Conservation (phyloP, 2,797 vertebrate genomes). For the Trachops cirrhosus region DNA sequence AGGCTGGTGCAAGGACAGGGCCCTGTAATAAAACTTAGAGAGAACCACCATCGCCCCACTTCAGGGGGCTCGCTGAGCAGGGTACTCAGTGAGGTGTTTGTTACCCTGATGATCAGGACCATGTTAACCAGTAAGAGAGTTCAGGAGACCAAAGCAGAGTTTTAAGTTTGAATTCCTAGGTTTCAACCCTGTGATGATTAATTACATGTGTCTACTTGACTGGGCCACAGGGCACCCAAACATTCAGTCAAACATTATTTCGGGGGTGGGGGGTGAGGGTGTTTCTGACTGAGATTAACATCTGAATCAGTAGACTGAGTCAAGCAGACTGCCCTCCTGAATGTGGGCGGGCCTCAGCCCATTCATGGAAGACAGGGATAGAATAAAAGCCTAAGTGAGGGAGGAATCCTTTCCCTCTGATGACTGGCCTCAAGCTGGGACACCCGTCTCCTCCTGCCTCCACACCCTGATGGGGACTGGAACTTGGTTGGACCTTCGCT, state of each 20-base stretch:
- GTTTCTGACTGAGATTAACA: not conserved
- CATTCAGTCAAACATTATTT: not conserved
- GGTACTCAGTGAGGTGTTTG: not conserved
- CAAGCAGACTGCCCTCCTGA: not conserved
- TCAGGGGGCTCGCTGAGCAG: not conserved
- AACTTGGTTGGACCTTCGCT: accelerated
- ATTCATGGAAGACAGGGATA: not conserved
- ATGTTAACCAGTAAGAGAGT: not conserved
- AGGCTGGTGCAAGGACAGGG: not conserved
- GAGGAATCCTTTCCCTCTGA: not conserved
- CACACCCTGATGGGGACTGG: not conserved
- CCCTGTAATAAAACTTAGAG: not conserved
- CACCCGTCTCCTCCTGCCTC: not conserved
- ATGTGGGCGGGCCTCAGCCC: not conserved
- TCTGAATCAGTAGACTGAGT: too few relatives aligned
- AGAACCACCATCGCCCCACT: not conserved
- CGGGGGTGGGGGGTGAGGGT: not conserved
- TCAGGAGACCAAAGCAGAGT: not conserved
- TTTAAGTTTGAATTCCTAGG: too few relatives aligned
- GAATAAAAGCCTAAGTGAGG: not conserved
- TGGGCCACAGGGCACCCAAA: not conserved
- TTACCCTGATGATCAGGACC: not conserved
- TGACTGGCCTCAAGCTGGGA: not conserved
- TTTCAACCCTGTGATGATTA: not conserved
- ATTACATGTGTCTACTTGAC: not conserved